A percentile compares a stretch with the other conserved stretches of the same genome.
Evolutionary conservation across 1,140 invertebrate genomes (phyloP).

Genomic region (Schmidtea mediterranea): DNA sequence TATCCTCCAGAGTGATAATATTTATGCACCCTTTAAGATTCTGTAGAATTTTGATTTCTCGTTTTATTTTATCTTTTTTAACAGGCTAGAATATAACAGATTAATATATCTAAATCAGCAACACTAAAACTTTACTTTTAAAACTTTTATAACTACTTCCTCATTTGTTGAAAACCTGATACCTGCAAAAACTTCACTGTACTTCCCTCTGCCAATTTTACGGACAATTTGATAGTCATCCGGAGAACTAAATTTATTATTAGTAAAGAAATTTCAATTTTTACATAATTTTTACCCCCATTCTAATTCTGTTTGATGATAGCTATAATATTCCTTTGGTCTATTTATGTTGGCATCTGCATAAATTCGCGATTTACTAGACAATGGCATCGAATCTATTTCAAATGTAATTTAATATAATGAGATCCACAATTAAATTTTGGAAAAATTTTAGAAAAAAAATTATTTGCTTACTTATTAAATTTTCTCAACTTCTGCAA

Average conservation of each 20-base stretch:
- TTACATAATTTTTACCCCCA: constrained; percentile 47
- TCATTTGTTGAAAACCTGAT: constrained; percentile 93
- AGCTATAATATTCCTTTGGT: constrained; percentile 96
- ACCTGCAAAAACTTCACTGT: constrained; percentile 98
- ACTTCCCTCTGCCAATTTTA: constrained; percentile 93
- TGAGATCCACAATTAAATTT: too few species aligned
- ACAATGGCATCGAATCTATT: neutral
- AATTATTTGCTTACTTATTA: too few species aligned
- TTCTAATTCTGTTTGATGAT: constrained; percentile 78
- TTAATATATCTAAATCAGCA: too few species aligned
- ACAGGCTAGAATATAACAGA: constrained; percentile 53
- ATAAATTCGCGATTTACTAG: constrained; percentile 50
- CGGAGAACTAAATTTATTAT: constrained; percentile 17
- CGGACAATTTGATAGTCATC: constrained; percentile 88
- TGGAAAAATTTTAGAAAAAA: too few species aligned
- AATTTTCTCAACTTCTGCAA: too few species aligned
- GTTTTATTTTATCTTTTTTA: constrained; percentile 99
- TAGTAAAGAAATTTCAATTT: neutral
- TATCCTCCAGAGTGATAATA: constrained; percentile 39
- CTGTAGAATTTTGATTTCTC: constrained; percentile 99
- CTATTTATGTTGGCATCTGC: constrained; percentile 90
- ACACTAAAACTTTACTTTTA: neutral
- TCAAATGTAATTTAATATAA: too few species aligned
- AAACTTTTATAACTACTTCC: constrained; percentile 97
- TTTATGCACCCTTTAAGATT: constrained; percentile 94